Conservation (phyloP, 2,113 vertebrate genomes). For the Melozone crissalis region DNA sequence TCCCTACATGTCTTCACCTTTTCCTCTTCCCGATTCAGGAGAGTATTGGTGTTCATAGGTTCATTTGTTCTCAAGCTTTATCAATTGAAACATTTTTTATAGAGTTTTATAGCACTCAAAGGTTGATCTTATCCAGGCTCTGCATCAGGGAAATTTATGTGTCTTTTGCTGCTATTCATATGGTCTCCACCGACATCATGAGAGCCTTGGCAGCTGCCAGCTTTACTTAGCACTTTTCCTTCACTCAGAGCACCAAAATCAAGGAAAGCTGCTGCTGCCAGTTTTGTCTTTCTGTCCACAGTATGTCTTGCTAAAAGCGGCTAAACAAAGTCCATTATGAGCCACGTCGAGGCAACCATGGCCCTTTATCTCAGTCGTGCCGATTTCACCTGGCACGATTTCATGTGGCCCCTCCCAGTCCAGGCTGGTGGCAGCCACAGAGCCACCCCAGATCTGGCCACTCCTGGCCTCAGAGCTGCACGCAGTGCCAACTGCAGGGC, state of each 20-base stretch:
- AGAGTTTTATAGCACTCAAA: not conserved
- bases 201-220: not conserved
- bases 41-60: not conserved
- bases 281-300: not conserved
- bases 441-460: not conserved
- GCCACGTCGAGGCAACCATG: not conserved
- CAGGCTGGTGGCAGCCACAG: not conserved
- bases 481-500: not conserved
- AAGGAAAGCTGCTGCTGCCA: not conserved
- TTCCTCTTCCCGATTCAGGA: not conserved
- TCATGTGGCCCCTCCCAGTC: not conserved
- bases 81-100: not conserved
- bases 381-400: not conserved
- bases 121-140: not conserved
- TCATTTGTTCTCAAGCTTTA: not conserved
- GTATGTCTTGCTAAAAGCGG: not conserved
- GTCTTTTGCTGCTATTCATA: not conserved
- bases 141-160: not conserved
- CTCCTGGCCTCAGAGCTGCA: not conserved
- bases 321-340: not conserved
- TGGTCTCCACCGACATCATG: accelerated
- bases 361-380: not conserved
- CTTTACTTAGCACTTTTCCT: not conserved
- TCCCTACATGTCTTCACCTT: not conserved
- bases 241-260: not conserved